phyloP scores from a whole-genome alignment of 2,888 invertebrate species.

The Penaeus monodon region DNA sequence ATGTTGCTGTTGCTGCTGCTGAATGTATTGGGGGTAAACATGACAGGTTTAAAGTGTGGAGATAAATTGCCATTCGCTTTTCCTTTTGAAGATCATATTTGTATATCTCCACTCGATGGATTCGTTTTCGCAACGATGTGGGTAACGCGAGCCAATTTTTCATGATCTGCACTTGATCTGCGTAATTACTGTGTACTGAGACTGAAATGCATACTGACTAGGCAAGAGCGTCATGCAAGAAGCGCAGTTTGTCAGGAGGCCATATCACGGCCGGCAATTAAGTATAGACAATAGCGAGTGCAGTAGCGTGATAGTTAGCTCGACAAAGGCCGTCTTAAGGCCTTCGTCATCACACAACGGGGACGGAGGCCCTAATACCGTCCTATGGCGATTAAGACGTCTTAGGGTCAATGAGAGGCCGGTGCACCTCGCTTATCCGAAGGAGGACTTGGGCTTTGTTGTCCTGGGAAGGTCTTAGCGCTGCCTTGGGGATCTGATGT shows the following conservation, averaged over 20 bases:
- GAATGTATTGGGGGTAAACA: no score
- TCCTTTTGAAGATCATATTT: no score
- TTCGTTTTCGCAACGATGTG: no score
- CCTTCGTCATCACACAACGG: not conserved
- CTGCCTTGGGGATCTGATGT: conserved; percentile 6
- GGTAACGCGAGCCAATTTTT: no score
- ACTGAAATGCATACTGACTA: no score
- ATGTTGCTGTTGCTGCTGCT: no score
- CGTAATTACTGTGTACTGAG: no score
- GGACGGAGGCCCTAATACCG: not conserved
- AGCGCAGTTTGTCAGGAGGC: not conserved
- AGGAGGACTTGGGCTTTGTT: conserved; percentile 3
- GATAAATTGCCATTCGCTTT: no score
- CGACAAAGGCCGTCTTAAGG: not conserved
- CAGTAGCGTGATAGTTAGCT: not conserved
- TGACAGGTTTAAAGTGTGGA: no score
- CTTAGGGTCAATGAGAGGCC: not conserved
- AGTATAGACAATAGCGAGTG: not conserved
- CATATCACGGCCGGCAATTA: not conserved
- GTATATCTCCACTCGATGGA: no score
- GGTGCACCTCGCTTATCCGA: not conserved
- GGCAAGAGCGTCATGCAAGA: no score
- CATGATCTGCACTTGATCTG: no score
- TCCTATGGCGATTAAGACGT: conserved; percentile 15
- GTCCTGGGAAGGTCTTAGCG: not conserved